Evolutionary conservation across 2,888 invertebrate genomes (phyloP).

Genomic region (Troglohyphantes excavatus): DNA sequence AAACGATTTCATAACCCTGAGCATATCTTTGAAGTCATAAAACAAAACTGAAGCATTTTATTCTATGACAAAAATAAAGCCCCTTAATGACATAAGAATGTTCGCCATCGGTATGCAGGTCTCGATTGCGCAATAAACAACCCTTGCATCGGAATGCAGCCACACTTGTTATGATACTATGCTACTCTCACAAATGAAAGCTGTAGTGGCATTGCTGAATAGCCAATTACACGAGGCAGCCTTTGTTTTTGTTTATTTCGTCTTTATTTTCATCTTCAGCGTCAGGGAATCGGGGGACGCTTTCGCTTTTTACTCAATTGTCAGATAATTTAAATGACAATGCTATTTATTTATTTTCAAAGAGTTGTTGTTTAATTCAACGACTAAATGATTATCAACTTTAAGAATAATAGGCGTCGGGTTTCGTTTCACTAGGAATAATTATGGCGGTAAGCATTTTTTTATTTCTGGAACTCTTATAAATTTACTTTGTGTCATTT

Average conservation of each 20-base stretch:
- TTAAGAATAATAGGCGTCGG: constrained; percentile 34
- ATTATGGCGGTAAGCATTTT: constrained; percentile 69
- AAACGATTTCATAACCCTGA: too few relatives aligned
- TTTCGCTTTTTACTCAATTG: constrained; percentile 33
- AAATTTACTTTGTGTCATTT: neutral
- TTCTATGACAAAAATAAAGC: too few relatives aligned
- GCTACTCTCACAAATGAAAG: constrained; percentile 58
- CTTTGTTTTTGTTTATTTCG: constrained; percentile 57
- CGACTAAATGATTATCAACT: neutral
- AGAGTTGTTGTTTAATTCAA: neutral
- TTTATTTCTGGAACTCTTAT: neutral
- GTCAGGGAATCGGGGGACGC: constrained; percentile 22
- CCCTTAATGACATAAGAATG: neutral
- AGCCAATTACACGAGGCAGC: constrained; percentile 68
- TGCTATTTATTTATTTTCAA: neutral
- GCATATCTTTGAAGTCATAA: too few relatives aligned
- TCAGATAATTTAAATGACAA: constrained; percentile 2
- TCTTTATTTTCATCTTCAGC: constrained; percentile 53
- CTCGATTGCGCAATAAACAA: constrained; percentile 60
- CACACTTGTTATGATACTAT: constrained; percentile 70
- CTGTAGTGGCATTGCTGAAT: constrained; percentile 68
- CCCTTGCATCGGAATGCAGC: constrained; percentile 64
- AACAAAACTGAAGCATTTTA: too few relatives aligned
- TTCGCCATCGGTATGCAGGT: constrained; percentile 13
- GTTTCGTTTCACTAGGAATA: constrained; percentile 22